Evolutionary conservation across 30 jellyfish, hydroid and myxozoan species (phyloP), one percentile per base, ranked within the genome.

Genomic region (Mastigias papua): DNA sequence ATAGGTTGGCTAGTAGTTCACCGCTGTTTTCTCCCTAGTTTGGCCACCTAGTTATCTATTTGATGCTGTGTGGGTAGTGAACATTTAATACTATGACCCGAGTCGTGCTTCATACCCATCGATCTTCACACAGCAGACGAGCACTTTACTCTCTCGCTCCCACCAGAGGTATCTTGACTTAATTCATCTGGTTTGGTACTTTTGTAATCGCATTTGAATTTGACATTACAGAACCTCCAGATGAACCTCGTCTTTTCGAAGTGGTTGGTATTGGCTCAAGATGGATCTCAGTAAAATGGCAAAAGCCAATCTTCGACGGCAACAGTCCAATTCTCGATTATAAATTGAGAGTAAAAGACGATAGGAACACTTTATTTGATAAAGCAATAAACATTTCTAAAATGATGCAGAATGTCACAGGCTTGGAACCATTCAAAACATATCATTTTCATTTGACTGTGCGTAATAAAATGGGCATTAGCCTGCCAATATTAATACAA

Each of bases 261-360:
- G 76, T 61, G 34, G 11, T 62, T 29, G 26, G 9, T 1, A 2
- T 0, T 6, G 54, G 30, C 21, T 76, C 87, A 5, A 54, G 87
- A 30, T 76, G 76, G 76, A 32, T 76, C 63, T 1, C 2, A 21
- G 74, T 76, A 23, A 31, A 48, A 27, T 76, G 87, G 87, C 31
- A 51, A 33, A 48, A 22, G 60, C 87, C 87, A 33, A 4, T 31
- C 13, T 76, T 51, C 58, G 65, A 76, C 28, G 87, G 87, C 62
- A 76, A 76, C 65, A 76, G 65, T 28, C 54, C 54, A 42, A 42
- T 4, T 42, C 13, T 42, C 7, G 13, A 4, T 42, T 42, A 15
- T 4, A 42, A 42, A 42, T 42, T 42, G 13, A 8, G 13, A 42
- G 54, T 42, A 8, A 4, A 15, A 42, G 13, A 4, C 13, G 54